Percentiles rank a stretch among this genome's conserved stretches.
Evolutionary conservation across 2,888 invertebrate species (phyloP).

Genomic region (Sphaerophoria taeniata): DNA sequence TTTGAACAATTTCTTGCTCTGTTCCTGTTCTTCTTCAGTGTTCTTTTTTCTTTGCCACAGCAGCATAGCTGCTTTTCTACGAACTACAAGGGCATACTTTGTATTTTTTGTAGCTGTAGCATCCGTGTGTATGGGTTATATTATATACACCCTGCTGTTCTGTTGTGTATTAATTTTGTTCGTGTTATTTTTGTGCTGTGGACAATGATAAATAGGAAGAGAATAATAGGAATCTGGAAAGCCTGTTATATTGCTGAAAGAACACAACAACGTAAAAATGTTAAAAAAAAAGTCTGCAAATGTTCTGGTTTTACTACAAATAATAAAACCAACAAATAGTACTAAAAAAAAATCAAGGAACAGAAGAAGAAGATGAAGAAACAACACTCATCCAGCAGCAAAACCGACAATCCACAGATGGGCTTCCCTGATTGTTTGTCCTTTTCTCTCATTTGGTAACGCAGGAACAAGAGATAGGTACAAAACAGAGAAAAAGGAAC

Average conservation of each 20-base stretch:
- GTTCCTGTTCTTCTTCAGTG: conserved; percentile 5
- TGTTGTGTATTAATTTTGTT: conserved; percentile 14
- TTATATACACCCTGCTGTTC: conserved; percentile 53
- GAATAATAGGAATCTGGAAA: conserved; percentile 65
- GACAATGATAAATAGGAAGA: conserved; percentile 69
- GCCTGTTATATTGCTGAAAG: conserved; percentile 28
- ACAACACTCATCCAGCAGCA: conserved; percentile 13
- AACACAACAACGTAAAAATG: background rate
- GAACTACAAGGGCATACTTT: conserved; percentile 57
- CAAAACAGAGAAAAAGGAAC: background rate
- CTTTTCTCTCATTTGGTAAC: conserved; percentile 22
- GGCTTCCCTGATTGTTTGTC: conserved; percentile 57
- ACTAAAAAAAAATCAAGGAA: no score
- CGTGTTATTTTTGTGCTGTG: conserved; percentile 10
- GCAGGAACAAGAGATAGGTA: no score
- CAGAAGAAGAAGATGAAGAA: background rate
- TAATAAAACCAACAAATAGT: background rate
- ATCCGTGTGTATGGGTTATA: conserved; percentile 39
- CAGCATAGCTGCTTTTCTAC: background rate
- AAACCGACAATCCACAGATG: conserved; percentile 42
- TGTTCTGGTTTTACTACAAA: conserved; percentile 46
- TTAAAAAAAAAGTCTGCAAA: conserved; percentile 28
- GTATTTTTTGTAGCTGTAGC: conserved; percentile 29
- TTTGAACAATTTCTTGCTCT: conserved; percentile 6
- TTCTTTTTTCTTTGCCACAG: background rate